These are phyloP conservation scores for Digitonthophagus gazella DNA, from an alignment of 2,888 invertebrate genomes.

Conservation along the genomic window DNA sequence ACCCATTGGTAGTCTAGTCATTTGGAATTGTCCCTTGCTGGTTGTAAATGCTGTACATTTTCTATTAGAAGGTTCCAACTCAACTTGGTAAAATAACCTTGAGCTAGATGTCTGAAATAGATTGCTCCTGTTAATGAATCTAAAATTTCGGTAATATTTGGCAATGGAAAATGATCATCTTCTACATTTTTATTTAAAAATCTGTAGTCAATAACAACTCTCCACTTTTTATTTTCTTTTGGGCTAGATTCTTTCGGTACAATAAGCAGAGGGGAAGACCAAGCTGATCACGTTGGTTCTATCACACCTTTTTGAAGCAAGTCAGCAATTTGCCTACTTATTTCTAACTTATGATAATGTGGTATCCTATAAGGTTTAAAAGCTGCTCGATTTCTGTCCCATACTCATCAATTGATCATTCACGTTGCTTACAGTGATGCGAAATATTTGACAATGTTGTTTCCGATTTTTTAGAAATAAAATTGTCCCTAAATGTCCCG, in stretches of 20 bases:
- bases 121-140: constrained; percentile 35
- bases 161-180: constrained; percentile 32
- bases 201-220: constrained; percentile 24
- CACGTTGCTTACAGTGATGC: too few relatives aligned
- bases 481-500: neutral
- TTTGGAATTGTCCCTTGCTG: constrained; percentile 35
- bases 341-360: constrained; percentile 7
- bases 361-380: constrained; percentile 20
- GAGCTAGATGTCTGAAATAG: constrained; percentile 35
- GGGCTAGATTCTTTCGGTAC: constrained; percentile 9
- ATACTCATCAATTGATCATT: too few relatives aligned
- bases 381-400: too few relatives aligned
- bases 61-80: constrained; percentile 31
- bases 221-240: constrained; percentile 18
- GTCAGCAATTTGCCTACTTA: constrained; percentile 10
- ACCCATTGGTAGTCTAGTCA: constrained; percentile 35
- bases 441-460: neutral
- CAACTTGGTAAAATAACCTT: constrained; percentile 35
- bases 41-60: constrained; percentile 36
- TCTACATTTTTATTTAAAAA: constrained; percentile 21
- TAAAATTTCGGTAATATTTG: constrained; percentile 35
- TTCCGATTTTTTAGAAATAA: neutral
- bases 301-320: constrained; percentile 17
- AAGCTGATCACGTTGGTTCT: constrained; percentile 19
- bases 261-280: constrained; percentile 21